Conservation (phyloP, 2,113 vertebrate species). For the Lanius collurio region DNA sequence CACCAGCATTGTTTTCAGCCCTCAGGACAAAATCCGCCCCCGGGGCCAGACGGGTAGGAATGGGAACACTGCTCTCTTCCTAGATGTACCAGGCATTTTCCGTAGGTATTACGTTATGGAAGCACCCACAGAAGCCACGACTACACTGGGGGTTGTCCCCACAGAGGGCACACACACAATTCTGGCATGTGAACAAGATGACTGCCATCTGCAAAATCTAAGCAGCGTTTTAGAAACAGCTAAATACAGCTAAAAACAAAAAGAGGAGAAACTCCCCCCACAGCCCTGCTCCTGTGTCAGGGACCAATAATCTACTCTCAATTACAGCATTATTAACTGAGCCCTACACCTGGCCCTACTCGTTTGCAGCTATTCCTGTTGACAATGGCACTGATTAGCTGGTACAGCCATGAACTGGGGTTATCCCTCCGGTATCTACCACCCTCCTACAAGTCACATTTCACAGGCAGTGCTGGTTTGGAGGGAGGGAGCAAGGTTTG, state of each 20-base stretch:
- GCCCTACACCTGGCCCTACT: constrained; percentile 4
- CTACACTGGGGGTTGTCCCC: not conserved
- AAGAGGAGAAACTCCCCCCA: not conserved
- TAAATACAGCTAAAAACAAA: not conserved
- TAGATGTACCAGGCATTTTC: not conserved
- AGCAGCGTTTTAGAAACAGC: not conserved
- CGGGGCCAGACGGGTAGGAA: not conserved
- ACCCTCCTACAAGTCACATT: not conserved
- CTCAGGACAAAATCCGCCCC: not conserved
- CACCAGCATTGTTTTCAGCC: not conserved
- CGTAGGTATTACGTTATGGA: not conserved
- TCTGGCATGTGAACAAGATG: not conserved
- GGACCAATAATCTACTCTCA: not conserved
- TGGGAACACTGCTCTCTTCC: not conserved
- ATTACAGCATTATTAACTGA: constrained; percentile 29
- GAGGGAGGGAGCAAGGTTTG: not conserved
- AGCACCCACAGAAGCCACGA: not conserved
- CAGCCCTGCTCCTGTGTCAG: not conserved
- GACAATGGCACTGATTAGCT: constrained; percentile 55
- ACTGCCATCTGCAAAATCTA: not conserved
- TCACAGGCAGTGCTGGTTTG: not conserved
- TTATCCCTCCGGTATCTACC: not conserved
- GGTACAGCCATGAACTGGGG: not conserved
- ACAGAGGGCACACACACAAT: not conserved
- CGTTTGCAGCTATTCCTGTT: constrained; percentile 27